phyloP scores from a whole-genome alignment of 2,888 invertebrate species.

The Pyrrhosoma nymphula region DNA sequence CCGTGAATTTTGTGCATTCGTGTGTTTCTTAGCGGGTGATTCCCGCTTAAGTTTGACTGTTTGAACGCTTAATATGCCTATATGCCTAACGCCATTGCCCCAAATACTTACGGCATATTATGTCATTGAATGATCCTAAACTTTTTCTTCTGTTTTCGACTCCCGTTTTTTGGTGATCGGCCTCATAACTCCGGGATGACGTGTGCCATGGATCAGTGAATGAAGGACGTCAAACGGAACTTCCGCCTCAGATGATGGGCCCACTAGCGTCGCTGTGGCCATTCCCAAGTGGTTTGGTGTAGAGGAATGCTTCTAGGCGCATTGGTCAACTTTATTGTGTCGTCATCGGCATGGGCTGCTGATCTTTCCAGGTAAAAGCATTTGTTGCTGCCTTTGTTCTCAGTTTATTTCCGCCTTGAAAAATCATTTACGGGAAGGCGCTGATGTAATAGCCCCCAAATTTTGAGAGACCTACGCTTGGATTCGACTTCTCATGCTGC shows the following conservation, averaged over 20 bases:
- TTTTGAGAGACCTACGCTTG: neutral
- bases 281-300: neutral
- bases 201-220: neutral
- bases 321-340: neutral
- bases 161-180: neutral
- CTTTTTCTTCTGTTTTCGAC: neutral
- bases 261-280: neutral
- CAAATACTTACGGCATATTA: no score
- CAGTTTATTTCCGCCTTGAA: conserved; percentile 9
- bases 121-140: no score
- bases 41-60: no score
- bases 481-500: neutral
- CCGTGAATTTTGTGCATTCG: no score
- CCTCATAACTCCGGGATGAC: neutral
- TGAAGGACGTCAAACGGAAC: neutral
- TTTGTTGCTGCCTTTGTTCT: neutral
- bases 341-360: neutral
- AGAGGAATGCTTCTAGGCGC: neutral
- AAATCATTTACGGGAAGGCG: neutral
- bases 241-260: neutral
- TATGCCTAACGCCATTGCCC: no score
- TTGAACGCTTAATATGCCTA: no score
- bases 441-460: neutral
- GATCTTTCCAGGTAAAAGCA: neutral
- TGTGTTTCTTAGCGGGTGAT: no score